phyloP scores from a whole-genome alignment of 2,113 vertebrate species.

The Epinephelus lanceolatus region DNA sequence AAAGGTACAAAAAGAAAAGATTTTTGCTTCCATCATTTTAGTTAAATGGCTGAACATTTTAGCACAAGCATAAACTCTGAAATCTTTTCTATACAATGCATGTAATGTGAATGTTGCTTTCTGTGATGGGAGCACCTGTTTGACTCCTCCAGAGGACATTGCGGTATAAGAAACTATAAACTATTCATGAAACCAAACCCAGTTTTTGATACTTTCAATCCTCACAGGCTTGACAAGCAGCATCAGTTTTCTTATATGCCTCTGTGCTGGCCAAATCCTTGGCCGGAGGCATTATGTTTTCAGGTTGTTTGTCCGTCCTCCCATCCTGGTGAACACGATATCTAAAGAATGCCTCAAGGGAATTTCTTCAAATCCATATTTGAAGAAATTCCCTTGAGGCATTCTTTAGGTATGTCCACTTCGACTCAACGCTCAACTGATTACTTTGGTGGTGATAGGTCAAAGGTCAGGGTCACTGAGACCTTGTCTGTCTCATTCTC shows the following conservation, averaged over 20 bases:
- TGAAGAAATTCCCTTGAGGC: too few relatives aligned
- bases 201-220: neutral
- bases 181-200: slow-evolving; percentile 2
- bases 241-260: neutral
- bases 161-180: neutral
- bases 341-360: too few relatives aligned
- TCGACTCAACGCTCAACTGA: too few relatives aligned
- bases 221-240: neutral
- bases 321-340: too few relatives aligned
- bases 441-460: too few relatives aligned
- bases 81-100: neutral
- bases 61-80: neutral
- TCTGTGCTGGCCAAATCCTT: too few relatives aligned
- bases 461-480: too few relatives aligned
- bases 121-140: neutral
- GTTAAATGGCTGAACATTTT: neutral
- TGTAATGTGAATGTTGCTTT: neutral
- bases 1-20: neutral
- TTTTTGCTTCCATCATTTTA: neutral
- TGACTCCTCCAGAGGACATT: neutral
- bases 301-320: too few relatives aligned
- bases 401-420: too few relatives aligned
- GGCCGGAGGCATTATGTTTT: too few relatives aligned
- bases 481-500: too few relatives aligned
- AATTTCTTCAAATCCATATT: too few relatives aligned